Conservation (phyloP, 1,140 invertebrate species). For the Thaumatotibia leucotreta region DNA sequence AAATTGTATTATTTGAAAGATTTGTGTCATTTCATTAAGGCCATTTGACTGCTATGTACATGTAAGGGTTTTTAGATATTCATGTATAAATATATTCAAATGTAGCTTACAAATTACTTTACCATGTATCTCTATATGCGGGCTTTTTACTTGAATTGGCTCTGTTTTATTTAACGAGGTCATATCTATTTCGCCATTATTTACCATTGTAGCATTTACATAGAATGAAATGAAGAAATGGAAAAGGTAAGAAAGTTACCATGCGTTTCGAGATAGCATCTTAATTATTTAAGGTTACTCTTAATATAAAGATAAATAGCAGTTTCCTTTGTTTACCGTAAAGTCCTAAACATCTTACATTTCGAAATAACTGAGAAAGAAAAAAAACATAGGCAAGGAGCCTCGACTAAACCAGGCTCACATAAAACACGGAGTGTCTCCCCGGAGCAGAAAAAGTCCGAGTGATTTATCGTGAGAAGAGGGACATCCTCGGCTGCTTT, state of each 20-base stretch:
- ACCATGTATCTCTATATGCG: neutral
- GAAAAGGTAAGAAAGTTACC: too few relatives aligned
- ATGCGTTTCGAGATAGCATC: neutral
- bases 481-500: slow-evolving; percentile 53
- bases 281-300: neutral
- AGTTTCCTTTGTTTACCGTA: neutral
- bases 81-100: neutral
- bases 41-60: neutral
- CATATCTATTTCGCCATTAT: neutral
- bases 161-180: neutral
- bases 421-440: slow-evolving; percentile 61
- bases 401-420: slow-evolving; percentile 41
- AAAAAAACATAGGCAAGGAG: slow-evolving; percentile 33
- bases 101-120: neutral
- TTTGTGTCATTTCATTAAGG: neutral
- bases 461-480: slow-evolving; percentile 72
- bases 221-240: too few relatives aligned
- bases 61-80: slow-evolving; percentile 5
- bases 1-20: neutral
- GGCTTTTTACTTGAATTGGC: neutral
- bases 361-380: slow-evolving; percentile 24
- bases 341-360: slow-evolving; percentile 2
- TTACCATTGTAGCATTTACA: neutral
- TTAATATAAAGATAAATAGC: neutral
- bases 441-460: slow-evolving; percentile 46